Base-by-base conservation (phyloP, 2,113 vertebrate species). In the Ictidomys tridecemlineatus region DNA sequence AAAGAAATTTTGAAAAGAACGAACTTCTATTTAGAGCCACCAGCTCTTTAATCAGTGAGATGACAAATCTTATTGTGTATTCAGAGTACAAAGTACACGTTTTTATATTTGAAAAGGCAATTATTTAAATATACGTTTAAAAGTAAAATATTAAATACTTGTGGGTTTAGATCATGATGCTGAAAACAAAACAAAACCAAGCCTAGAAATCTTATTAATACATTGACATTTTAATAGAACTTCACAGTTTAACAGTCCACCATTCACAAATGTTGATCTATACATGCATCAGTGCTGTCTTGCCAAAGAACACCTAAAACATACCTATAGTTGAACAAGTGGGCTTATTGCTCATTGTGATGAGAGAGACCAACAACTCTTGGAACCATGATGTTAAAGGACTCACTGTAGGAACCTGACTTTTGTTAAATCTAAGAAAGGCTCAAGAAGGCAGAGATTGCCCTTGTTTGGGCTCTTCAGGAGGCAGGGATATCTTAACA, bases 111-210 rank as follows among this genome's bases (percentile, higher is more conserved):
- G 88, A 94, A 97, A 98, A 95, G 72, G 88, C 93, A 98, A 98
- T 78, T 51, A 94, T 84, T 97, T 51, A 30, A 72, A 83, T 42
- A 53, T 42, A 53, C 72, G 96, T 96, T 56, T 34, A 95, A 96
- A 97, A 98, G 97, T 79, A 97, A 88, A 97, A 97, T 98, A 97
- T 97, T 97, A 87, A 98, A 98, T 93, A 92, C 30, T 70, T 92
- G 93, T 74, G 95, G 96, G 94, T 95, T 97, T 94, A 92, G 83
- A 96, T 93, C 92, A 80, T 97, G 93, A 58, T 96, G 91, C 79
- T 86, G 95, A 98, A 95, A 97, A 98, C 83, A 86, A 94, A 94
- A 93, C 45, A 94, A 93, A 48, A 80, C 85, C 94, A 93, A 34
- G 89, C 58, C 39, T 69, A 76, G 69, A 97, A 78, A 80, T 85